Percentiles rank a stretch among this genome's conserved stretches.
Evolutionary conservation across 2,797 vertebrate species (phyloP).

Genomic region (Parotocinclus haroldoi): DNA sequence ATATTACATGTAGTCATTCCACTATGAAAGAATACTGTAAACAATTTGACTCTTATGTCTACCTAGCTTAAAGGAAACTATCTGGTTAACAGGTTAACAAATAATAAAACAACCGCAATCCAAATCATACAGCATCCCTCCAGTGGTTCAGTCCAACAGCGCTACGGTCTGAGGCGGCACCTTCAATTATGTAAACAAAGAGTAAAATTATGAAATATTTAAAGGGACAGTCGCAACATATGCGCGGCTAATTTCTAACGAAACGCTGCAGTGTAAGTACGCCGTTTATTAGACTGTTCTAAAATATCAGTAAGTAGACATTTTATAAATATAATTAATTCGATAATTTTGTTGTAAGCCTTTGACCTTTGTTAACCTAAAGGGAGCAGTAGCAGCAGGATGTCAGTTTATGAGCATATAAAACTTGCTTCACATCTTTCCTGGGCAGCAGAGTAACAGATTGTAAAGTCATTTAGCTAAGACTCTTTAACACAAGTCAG

Average conservation of each 20-base stretch:
- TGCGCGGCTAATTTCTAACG: neutral
- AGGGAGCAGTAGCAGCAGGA: neutral
- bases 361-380: neutral
- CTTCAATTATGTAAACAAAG: conserved; percentile 98
- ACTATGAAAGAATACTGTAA: too few species aligned
- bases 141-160: conserved; percentile 36
- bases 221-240: conserved; percentile 65
- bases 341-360: neutral
- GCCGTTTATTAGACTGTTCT: too few species aligned
- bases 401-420: neutral
- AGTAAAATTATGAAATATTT: conserved; percentile 82
- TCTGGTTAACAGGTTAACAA: neutral
- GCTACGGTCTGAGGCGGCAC: conserved; percentile 47
- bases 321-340: too few species aligned
- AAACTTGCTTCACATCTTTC: conserved; percentile 6
- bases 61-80: too few species aligned
- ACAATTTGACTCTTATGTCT: accelerated
- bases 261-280: too few species aligned
- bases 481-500: neutral
- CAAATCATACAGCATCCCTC: neutral
- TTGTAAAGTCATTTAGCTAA: neutral
- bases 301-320: too few species aligned
- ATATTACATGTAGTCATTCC: too few species aligned
- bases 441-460: neutral
- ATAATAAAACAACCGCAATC: neutral